phyloP scores from a whole-genome alignment of 2,113 vertebrate genomes.

The Morone chrysops region DNA sequence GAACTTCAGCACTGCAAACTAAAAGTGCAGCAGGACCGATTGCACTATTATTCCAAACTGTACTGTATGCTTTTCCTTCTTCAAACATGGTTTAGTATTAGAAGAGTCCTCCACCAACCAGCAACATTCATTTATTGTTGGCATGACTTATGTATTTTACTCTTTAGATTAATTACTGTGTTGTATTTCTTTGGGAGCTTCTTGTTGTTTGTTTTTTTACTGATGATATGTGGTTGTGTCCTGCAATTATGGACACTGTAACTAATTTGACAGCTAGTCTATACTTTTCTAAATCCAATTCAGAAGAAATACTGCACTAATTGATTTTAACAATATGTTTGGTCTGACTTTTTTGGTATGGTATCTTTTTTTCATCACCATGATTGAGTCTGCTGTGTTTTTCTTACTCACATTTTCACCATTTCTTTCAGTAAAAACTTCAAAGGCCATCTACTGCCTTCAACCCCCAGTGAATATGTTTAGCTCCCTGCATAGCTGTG shows the following conservation, averaged over 20 bases:
- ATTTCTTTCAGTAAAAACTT: slow-evolving; percentile 10
- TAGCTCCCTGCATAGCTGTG: background rate
- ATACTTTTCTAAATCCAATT: background rate
- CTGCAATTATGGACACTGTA: no score
- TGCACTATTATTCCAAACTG: background rate
- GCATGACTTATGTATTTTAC: background rate
- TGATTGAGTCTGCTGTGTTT: no score
- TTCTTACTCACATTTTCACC: background rate
- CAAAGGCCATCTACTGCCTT: slow-evolving; percentile 19
- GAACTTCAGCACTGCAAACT: background rate
- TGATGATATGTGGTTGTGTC: no score
- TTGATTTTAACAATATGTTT: background rate
- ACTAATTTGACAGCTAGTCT: no score
- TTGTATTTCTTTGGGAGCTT: background rate
- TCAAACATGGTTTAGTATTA: background rate
- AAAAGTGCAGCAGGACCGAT: background rate
- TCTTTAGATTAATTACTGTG: background rate
- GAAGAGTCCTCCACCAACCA: background rate
- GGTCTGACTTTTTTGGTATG: background rate
- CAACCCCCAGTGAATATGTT: background rate
- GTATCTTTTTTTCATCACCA: background rate
- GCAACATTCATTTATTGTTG: no score
- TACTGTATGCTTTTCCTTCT: background rate
- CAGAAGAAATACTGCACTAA: background rate
- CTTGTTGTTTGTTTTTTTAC: background rate